Conservation (phyloP, 2,888 invertebrate species). For the Sphaerophoria taeniata region DNA sequence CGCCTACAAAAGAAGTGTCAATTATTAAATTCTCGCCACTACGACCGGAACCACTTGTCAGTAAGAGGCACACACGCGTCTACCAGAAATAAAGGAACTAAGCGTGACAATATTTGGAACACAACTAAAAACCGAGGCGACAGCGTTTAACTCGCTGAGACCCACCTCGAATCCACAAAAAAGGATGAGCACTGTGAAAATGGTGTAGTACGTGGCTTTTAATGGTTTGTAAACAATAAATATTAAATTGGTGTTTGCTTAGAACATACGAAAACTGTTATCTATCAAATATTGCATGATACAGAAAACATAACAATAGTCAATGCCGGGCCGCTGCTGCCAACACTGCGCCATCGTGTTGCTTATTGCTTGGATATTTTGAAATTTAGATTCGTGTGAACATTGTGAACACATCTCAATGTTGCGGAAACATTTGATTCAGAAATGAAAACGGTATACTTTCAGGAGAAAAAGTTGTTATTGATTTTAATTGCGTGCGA, state of each 20-base stretch:
- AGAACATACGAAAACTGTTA: background rate
- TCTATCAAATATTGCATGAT: background rate
- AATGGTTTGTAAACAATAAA: constrained; percentile 9
- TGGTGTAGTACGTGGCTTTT: background rate
- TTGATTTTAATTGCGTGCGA: too few species aligned
- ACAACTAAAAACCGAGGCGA: background rate
- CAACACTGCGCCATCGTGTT: too few species aligned
- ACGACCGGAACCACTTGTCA: background rate
- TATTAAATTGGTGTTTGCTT: constrained; percentile 4
- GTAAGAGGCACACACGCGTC: background rate
- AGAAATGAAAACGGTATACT: too few species aligned
- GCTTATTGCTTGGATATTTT: too few species aligned
- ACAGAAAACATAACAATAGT: background rate
- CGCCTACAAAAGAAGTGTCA: background rate
- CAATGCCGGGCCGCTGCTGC: background rate
- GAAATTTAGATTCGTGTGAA: too few species aligned
- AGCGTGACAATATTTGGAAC: background rate
- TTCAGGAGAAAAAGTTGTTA: too few species aligned
- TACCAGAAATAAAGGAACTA: background rate
- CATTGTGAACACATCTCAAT: too few species aligned
- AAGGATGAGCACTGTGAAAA: background rate
- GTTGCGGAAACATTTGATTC: too few species aligned
- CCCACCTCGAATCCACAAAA: background rate
- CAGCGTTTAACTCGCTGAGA: background rate
- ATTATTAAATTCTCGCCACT: constrained; percentile 1